Percentiles rank a stretch among this genome's conserved stretches.
Conservation (phyloP, 2,888 invertebrate genomes). For the Stramonita haemastoma region DNA sequence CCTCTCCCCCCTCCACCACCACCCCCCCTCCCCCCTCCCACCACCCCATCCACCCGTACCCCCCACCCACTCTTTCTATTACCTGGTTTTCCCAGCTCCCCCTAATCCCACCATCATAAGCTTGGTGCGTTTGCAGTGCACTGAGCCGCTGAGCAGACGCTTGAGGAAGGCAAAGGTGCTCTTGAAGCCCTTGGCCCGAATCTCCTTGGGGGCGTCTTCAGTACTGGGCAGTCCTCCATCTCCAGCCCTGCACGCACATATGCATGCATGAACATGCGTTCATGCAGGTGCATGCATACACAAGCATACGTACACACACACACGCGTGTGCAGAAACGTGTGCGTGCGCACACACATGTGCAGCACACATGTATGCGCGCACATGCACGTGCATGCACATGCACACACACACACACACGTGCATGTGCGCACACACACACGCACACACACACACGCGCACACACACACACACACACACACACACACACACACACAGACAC, state of each 20-base stretch:
- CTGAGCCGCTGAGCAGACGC: conserved; percentile 71
- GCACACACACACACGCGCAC: too few relatives aligned
- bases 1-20: neutral
- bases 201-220: conserved; percentile 77
- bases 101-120: conserved; percentile 76
- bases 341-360: neutral
- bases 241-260: conserved; percentile 59
- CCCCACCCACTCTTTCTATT: conserved; percentile 5
- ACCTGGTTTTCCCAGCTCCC: conserved; percentile 76
- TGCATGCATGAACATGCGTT: neutral
- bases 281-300: neutral
- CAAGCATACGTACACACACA: neutral
- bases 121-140: conserved; percentile 73
- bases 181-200: conserved; percentile 70
- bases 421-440: too few relatives aligned
- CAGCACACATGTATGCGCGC: too few relatives aligned
- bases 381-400: too few relatives aligned
- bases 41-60: neutral
- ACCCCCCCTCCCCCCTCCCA: neutral
- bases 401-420: too few relatives aligned
- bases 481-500: too few relatives aligned
- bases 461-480: too few relatives aligned
- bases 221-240: conserved; percentile 67
- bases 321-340: neutral
- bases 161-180: conserved; percentile 73